Evolutionary conservation across 1,140 invertebrate genomes (phyloP), one percentile per base, ranked within the genome.

Genomic region (Helicoverpa armigera): DNA sequence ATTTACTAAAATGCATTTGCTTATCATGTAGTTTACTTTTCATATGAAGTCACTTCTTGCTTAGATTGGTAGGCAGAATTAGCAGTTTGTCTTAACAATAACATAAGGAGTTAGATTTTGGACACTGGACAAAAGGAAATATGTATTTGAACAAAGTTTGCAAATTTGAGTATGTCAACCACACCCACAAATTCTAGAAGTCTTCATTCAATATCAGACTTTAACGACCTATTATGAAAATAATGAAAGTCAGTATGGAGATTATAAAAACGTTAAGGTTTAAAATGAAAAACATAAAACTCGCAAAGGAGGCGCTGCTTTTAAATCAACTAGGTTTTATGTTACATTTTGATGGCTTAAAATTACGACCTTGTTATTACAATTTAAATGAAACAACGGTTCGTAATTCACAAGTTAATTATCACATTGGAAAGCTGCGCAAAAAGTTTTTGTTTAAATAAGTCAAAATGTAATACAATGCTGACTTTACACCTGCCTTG

Each of bases 271-370:
- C 53, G 43, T 23, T 72, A 31, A 72, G 50, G 69, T 72, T 72
- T 18, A 72, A 43, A 72, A 72, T 72, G 54, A 72, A 72, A 72
- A 53, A 50, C 48, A 53, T 70, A 53, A 67, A 69, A 72, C 23
- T 31, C 18, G 7, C 5, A 31, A 72, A 54, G 67, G 31, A 29
- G 5, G 50, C 4, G 3, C 14, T 50, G 65, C n/a, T 69, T 69
- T 23, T 31, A 72, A 72, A 69, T 51, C 18, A 69, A 51, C 48
- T 18, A 0, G 18, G 12, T 54, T 72, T 72, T 72, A 72, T 31
- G 50, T 31, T 72, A 53, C 69, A 31, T 31, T 69, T 72, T 72
- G 18, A 54, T 54, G 23, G 48, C 12, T 13, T 29, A 5, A 53
- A 11, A 29, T 72, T 50, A 70, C 16, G 23, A 53, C 14, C 29